These are phyloP conservation scores for Neoseiulus cucumeris DNA, from an alignment of 1,140 invertebrate genomes.

Conservation along the genomic window DNA sequence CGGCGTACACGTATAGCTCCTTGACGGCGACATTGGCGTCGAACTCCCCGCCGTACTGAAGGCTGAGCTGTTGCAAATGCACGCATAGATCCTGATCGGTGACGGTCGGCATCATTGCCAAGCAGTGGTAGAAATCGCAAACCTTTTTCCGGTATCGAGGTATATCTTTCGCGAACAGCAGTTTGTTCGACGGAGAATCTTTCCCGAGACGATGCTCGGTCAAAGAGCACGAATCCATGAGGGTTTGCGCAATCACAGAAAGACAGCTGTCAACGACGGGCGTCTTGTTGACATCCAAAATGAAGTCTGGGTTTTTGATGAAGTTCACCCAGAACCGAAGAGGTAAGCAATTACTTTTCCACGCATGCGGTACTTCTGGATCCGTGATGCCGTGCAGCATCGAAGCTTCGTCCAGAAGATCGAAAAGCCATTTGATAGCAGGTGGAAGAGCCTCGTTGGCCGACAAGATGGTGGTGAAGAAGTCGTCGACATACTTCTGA, in stretches of 20 bases:
- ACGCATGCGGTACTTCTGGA: constrained; percentile 75
- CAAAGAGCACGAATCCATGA: constrained; percentile 84
- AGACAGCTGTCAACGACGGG: constrained; percentile 72
- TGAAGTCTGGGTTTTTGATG: constrained; percentile 89
- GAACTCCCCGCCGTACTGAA: constrained; percentile 58
- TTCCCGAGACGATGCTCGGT: constrained; percentile 69
- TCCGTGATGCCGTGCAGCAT: constrained; percentile 57
- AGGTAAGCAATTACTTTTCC: constrained; percentile 88
- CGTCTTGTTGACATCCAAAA: constrained; percentile 87
- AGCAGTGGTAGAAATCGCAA: constrained; percentile 61
- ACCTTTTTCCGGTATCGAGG: constrained; percentile 64
- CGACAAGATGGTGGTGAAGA: constrained; percentile 66
- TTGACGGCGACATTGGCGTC: constrained; percentile 72
- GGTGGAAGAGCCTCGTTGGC: constrained; percentile 72
- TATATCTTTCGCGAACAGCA: constrained; percentile 83
- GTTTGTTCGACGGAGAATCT: constrained; percentile 81
- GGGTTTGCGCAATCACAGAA: constrained; percentile 82
- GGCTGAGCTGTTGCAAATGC: constrained; percentile 71
- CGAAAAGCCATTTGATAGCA: constrained; percentile 85
- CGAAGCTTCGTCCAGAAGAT: constrained; percentile 75
- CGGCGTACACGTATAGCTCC: constrained; percentile 80
- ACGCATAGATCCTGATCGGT: constrained; percentile 77
- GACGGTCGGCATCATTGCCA: constrained; percentile 60
- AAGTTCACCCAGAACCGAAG: constrained; percentile 91
- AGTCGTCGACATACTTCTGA: constrained; percentile 89